Conservation (phyloP, 2,888 invertebrate species). For the Tortricodes alternella region DNA sequence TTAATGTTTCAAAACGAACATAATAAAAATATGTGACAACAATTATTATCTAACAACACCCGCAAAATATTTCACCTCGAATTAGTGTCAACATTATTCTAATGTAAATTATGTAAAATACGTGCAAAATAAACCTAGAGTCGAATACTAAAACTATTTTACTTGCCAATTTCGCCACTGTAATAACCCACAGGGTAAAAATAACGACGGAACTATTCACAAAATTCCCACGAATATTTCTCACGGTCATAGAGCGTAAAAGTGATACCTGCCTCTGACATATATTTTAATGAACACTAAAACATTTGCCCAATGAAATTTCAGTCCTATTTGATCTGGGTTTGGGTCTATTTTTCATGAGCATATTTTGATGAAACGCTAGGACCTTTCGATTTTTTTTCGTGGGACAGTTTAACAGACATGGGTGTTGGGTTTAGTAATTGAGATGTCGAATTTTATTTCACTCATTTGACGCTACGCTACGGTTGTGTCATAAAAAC, state of each 20-base stretch:
- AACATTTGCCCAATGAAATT: background rate
- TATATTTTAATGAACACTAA: slow-evolving; percentile 13
- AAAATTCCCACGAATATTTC: slow-evolving; percentile 35
- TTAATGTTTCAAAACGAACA: too few species aligned
- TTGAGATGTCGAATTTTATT: background rate
- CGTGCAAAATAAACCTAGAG: background rate
- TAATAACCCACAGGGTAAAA: background rate
- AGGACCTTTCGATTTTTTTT: background rate
- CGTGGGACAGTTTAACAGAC: slow-evolving; percentile 14
- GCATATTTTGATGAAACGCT: background rate
- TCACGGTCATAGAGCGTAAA: slow-evolving; percentile 41
- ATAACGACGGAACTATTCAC: slow-evolving; percentile 7
- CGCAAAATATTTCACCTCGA: too few species aligned
- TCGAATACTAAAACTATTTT: too few species aligned
- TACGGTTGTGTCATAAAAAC: background rate
- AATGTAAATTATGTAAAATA: too few species aligned
- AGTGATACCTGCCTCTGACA: slow-evolving; percentile 36
- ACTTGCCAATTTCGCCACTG: too few species aligned
- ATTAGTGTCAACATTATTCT: too few species aligned
- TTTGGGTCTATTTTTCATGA: background rate
- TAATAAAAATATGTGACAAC: too few species aligned
- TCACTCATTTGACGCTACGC: slow-evolving; percentile 8
- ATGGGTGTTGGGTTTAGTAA: slow-evolving; percentile 9
- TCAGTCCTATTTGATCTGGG: slow-evolving; percentile 4
- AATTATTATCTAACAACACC: too few species aligned